phyloP scores from a whole-genome alignment of 35 echinoderm and acorn worm species.

The Heliocidaris erythrogramma region DNA sequence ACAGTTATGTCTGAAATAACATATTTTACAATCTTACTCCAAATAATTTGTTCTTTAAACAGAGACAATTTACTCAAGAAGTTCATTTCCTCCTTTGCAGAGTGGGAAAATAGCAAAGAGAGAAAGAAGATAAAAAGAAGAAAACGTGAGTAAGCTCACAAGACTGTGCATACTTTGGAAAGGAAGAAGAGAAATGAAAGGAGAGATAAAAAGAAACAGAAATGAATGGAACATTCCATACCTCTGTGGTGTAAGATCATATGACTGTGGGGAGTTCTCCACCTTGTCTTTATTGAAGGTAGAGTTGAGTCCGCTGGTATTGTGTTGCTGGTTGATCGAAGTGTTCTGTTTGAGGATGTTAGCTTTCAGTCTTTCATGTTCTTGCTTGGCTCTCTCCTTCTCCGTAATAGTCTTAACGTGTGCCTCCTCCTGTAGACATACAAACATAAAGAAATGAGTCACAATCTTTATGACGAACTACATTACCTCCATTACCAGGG shows the following conservation, averaged over 20 bases:
- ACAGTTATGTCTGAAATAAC: too few species aligned
- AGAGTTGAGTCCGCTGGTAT: slow-evolving; percentile 53
- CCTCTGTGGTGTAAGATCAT: slow-evolving; percentile 88
- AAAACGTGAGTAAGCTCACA: too few species aligned
- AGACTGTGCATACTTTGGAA: too few species aligned
- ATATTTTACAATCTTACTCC: too few species aligned
- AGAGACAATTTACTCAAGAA: too few species aligned
- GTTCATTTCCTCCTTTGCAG: too few species aligned
- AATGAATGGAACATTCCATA: not conserved
- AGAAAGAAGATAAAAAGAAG: too few species aligned
- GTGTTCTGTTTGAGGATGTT: slow-evolving; percentile 82
- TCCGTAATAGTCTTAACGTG: slow-evolving; percentile 70
- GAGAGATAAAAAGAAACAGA: not conserved
- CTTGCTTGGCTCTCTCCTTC: slow-evolving; percentile 66
- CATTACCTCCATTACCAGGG: too few species aligned
- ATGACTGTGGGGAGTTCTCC: slow-evolving; percentile 58
- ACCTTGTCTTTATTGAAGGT: slow-evolving; percentile 70
- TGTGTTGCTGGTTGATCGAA: slow-evolving; percentile 38
- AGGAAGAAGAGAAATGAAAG: too few species aligned
- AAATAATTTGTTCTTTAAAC: too few species aligned
- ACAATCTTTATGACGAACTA: too few species aligned
- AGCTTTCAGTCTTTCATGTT: slow-evolving; percentile 75
- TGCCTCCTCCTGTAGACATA: slow-evolving; percentile 56
- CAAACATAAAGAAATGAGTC: not conserved
- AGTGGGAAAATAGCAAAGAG: too few species aligned